Evolutionary conservation across 64 coral and sea anemone species (phyloP).

Genomic region (Actinia tenebrosa): DNA sequence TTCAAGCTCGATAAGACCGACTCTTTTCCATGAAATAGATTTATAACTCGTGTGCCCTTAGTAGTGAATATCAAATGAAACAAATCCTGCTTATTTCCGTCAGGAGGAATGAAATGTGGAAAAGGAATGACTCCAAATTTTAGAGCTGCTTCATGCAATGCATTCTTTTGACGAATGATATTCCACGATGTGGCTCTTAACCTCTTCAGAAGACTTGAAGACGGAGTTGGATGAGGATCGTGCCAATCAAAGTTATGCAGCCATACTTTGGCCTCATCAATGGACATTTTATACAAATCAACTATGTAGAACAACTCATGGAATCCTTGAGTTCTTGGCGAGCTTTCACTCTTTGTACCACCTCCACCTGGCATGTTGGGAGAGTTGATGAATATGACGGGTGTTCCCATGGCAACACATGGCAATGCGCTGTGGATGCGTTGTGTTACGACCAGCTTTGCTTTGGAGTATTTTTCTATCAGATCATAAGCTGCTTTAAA

Average conservation of each 20-base stretch:
- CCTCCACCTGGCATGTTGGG: neutral
- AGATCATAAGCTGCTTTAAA: neutral
- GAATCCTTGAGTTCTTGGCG: neutral
- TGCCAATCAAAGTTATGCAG: constrained; percentile 9
- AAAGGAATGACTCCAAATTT: constrained; percentile 33
- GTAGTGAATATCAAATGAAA: constrained; percentile 45
- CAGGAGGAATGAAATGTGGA: neutral
- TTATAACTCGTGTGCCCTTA: neutral
- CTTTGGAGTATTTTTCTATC: constrained; percentile 14
- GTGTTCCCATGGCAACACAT: constrained; percentile 29
- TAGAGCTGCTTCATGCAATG: constrained; percentile 6
- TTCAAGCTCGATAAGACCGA: neutral
- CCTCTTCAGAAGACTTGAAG: constrained; percentile 14
- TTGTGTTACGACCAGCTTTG: constrained; percentile 17
- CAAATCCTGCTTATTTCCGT: neutral
- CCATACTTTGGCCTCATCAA: neutral
- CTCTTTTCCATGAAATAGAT: neutral
- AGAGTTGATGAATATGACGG: constrained; percentile 7
- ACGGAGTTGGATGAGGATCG: constrained; percentile 4
- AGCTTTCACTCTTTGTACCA: neutral
- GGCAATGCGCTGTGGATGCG: constrained; percentile 17
- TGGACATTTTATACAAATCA: neutral
- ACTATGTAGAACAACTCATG: neutral
- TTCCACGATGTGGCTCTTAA: constrained; percentile 33
- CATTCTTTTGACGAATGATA: neutral